phyloP scores from a whole-genome alignment of 2,888 invertebrate genomes.

The Miltochrista miniata region DNA sequence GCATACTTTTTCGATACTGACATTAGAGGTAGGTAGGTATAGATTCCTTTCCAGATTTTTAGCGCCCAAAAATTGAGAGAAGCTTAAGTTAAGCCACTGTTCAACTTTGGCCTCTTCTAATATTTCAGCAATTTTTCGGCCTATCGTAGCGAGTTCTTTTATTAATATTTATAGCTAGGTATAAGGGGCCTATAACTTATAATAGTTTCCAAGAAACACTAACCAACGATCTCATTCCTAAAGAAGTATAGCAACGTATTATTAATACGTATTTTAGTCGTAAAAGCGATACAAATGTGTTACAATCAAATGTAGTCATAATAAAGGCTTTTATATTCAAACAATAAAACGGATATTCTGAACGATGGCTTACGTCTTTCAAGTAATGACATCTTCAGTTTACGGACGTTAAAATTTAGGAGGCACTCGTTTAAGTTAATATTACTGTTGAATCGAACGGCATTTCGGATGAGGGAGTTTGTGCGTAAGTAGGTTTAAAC shows the following conservation, averaged over 20 bases:
- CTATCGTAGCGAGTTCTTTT: too few species aligned
- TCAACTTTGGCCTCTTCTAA: too few species aligned
- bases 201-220: too few species aligned
- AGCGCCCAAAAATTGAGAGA: too few species aligned
- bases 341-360: slow-evolving; percentile 76
- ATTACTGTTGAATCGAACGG: slow-evolving; percentile 48
- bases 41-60: too few species aligned
- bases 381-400: slow-evolving; percentile 70
- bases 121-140: too few species aligned
- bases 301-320: slow-evolving; percentile 68
- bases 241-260: background rate
- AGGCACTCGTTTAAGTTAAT: slow-evolving; percentile 63
- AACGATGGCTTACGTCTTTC: slow-evolving; percentile 69
- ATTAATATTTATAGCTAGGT: too few species aligned
- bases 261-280: slow-evolving; percentile 46
- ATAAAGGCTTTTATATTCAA: slow-evolving; percentile 74
- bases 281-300: slow-evolving; percentile 62
- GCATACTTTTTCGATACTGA: too few species aligned
- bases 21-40: too few species aligned
- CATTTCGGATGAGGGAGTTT: slow-evolving; percentile 18
- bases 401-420: slow-evolving; percentile 71
- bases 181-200: too few species aligned
- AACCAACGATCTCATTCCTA: too few species aligned
- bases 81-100: too few species aligned
- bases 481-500: slow-evolving; percentile 21